phyloP scores from a whole-genome alignment of 2,797 vertebrate species.

The Xyrichtys novacula region DNA sequence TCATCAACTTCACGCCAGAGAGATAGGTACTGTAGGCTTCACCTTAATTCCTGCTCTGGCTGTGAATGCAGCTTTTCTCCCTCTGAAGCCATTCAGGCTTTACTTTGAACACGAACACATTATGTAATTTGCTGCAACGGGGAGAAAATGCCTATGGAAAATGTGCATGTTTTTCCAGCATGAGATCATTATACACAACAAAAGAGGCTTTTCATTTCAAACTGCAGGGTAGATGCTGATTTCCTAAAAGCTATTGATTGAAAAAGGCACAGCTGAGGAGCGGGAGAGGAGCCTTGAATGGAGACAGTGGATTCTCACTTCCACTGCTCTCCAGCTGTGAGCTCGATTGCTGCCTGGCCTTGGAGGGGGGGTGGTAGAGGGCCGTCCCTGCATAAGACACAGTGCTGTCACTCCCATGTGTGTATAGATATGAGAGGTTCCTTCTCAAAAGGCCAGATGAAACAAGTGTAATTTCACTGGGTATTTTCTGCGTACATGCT shows the following conservation, averaged over 20 bases:
- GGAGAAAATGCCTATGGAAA: slow-evolving; percentile 57
- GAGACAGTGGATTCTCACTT: slow-evolving; percentile 68
- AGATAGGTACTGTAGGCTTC: slow-evolving; percentile 53
- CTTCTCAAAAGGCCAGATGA: slow-evolving; percentile 40
- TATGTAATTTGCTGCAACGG: slow-evolving; percentile 71
- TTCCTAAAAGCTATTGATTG: slow-evolving; percentile 81
- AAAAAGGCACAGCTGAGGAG: slow-evolving; percentile 79
- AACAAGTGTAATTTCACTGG: slow-evolving; percentile 20
- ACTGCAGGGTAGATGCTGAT: slow-evolving; percentile 73
- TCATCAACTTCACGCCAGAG: slow-evolving; percentile 42
- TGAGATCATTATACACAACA: slow-evolving; percentile 72
- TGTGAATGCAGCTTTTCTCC: slow-evolving; percentile 36
- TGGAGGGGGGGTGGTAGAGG: slow-evolving; percentile 53
- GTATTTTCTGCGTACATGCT: slow-evolving; percentile 32
- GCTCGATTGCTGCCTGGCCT: slow-evolving; percentile 60
- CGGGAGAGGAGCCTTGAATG: slow-evolving; percentile 68
- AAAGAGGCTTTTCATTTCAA: slow-evolving; percentile 78
- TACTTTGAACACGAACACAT: slow-evolving; percentile 63
- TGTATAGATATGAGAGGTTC: slow-evolving; percentile 50
- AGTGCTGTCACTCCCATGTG: slow-evolving; percentile 45
- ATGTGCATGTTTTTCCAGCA: slow-evolving; percentile 50
- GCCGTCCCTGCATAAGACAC: slow-evolving; percentile 51
- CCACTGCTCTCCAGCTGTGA: slow-evolving; percentile 76
- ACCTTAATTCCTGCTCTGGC: slow-evolving; percentile 53
- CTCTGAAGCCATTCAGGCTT: slow-evolving; percentile 51